Conservation (phyloP, 1,140 invertebrate genomes). For the Pentalonia nigronervosa region DNA sequence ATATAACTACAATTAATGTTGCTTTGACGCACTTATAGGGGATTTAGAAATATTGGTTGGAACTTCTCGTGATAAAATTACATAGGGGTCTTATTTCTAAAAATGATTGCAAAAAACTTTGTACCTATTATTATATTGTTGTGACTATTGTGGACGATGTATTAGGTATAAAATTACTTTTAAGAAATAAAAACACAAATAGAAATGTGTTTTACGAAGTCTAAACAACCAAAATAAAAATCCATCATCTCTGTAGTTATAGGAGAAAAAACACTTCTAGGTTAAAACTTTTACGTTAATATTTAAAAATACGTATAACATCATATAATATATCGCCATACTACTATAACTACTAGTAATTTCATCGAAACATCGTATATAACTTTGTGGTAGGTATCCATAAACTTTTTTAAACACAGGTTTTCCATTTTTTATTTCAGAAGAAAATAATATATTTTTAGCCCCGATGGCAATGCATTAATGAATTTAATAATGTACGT, state of each 20-base stretch:
- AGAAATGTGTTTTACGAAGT: neutral
- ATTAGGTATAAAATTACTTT: slow-evolving; percentile 27
- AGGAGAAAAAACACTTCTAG: neutral
- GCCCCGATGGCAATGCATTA: neutral
- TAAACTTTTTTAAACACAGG: slow-evolving; percentile 35
- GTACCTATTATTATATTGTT: neutral
- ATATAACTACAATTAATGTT: slow-evolving; percentile 37
- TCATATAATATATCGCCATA: neutral
- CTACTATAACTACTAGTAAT: neutral
- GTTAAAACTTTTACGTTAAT: neutral
- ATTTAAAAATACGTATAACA: slow-evolving; percentile 35
- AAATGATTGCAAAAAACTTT: neutral
- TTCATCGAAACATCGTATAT: neutral
- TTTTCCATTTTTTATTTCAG: neutral
- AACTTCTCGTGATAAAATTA: neutral
- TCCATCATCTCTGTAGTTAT: neutral
- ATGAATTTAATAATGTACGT: neutral
- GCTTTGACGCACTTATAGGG: neutral
- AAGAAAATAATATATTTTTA: neutral
- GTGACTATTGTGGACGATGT: neutral
- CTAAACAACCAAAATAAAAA: slow-evolving; percentile 41
- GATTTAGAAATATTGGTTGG: neutral
- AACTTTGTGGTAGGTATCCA: neutral
- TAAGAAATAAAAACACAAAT: neutral
- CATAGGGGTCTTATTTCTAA: neutral